Evolutionary conservation across 1,140 invertebrate species (phyloP).

Genomic region (Trichoplusia ni): DNA sequence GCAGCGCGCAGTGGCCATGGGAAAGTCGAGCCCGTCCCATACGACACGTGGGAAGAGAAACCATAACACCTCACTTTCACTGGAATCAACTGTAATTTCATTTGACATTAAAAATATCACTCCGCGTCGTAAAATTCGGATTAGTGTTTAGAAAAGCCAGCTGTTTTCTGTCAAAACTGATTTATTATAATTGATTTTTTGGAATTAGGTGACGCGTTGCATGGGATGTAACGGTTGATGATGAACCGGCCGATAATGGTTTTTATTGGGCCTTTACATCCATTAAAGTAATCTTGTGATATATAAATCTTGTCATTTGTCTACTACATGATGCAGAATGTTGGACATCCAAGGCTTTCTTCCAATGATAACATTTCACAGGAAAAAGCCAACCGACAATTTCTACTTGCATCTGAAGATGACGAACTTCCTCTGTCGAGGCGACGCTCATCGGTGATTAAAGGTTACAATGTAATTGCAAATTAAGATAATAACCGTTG

Average conservation of each 20-base stretch:
- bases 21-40: conserved; percentile 14
- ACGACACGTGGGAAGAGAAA: conserved; percentile 19
- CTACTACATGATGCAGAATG: no score
- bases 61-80: conserved; percentile 13
- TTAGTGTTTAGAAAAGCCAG: conserved; percentile 18
- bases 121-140: conserved; percentile 11
- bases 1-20: no score
- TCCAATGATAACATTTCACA: no score
- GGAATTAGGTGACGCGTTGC: conserved; percentile 1
- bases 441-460: neutral
- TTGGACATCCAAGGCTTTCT: neutral
- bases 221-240: neutral
- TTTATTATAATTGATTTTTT: conserved; percentile 25
- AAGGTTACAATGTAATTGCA: conserved; percentile 8
- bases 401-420: neutral
- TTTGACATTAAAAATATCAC: conserved; percentile 18
- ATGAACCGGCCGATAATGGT: neutral
- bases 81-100: conserved; percentile 16
- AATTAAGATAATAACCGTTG: conserved; percentile 23
- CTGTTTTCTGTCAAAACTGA: conserved; percentile 16
- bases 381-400: neutral
- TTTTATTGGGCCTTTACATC: neutral
- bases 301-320: no score
- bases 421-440: neutral
- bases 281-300: no score